phyloP scores from a whole-genome alignment of 1,140 invertebrate genomes.

The Papilio glaucus region DNA sequence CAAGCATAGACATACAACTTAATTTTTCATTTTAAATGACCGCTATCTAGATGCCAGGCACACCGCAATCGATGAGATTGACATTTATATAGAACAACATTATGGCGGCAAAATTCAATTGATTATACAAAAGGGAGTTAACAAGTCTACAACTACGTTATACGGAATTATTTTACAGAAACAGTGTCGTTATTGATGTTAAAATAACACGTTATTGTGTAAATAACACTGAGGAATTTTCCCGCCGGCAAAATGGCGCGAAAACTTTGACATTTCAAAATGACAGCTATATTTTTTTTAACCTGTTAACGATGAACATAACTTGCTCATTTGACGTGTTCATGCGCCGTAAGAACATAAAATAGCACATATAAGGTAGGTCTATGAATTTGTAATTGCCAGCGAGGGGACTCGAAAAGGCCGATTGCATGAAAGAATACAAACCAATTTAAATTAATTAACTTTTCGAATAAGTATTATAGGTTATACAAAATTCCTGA shows the following conservation, averaged over 20 bases:
- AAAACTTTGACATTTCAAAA: slow-evolving; percentile 33
- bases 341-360: slow-evolving; percentile 19
- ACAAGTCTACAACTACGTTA: background rate
- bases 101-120: slow-evolving; percentile 5
- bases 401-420: slow-evolving; percentile 18
- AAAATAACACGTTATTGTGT: background rate
- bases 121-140: slow-evolving; percentile 11
- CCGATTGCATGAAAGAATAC: background rate
- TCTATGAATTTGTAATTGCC: slow-evolving; percentile 12
- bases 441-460: slow-evolving; percentile 25
- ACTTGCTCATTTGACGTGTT: slow-evolving; percentile 24
- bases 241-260: slow-evolving; percentile 28
- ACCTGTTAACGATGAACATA: slow-evolving; percentile 12
- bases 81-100: slow-evolving; percentile 32
- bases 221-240: slow-evolving; percentile 3
- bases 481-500: slow-evolving; percentile 15
- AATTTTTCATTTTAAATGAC: slow-evolving; percentile 24
- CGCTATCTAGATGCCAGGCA: slow-evolving; percentile 2
- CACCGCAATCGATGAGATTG: slow-evolving; percentile 6
- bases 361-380: slow-evolving; percentile 26
- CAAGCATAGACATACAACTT: background rate
- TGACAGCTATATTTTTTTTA: slow-evolving; percentile 28
- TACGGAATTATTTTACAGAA: background rate
- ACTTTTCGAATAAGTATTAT: background rate
- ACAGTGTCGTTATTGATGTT: slow-evolving; percentile 13